These are phyloP conservation scores for Leptopilina drosophilae DNA, from an alignment of 2,888 invertebrate species.

Conservation along the genomic window DNA sequence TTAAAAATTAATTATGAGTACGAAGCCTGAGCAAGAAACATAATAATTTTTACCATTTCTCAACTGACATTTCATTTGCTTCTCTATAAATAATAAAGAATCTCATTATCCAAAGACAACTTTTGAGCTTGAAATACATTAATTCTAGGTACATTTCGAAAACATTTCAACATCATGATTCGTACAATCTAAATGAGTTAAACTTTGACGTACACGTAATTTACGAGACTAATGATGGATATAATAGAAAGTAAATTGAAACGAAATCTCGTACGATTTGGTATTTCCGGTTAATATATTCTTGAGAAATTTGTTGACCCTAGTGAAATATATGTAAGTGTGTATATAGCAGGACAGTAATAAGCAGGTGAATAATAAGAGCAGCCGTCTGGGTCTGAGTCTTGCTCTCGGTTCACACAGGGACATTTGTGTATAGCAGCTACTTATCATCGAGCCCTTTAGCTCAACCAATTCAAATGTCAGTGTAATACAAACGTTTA, in stretches of 20 bases:
- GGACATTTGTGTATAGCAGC: not conserved
- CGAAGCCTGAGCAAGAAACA: too few species aligned
- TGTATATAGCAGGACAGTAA: too few species aligned
- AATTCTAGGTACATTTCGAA: too few species aligned
- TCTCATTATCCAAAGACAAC: too few species aligned
- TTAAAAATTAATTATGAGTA: too few species aligned
- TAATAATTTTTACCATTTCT: too few species aligned
- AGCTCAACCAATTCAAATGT: conserved; percentile 53
- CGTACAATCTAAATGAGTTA: not conserved
- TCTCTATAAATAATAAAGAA: too few species aligned
- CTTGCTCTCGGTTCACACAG: conserved; percentile 23
- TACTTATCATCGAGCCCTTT: conserved; percentile 41
- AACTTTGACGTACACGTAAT: not conserved
- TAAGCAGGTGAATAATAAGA: conserved; percentile 3
- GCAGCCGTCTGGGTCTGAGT: conserved; percentile 14
- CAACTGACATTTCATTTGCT: too few species aligned
- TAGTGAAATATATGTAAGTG: not conserved
- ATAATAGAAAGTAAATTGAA: not conserved
- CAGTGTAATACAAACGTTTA: conserved; percentile 69
- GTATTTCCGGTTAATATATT: not conserved
- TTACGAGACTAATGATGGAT: not conserved
- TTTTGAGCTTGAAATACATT: too few species aligned
- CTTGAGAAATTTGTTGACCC: conserved; percentile 5
- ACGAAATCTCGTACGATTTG: not conserved
- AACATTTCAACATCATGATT: too few species aligned